Evolutionary conservation across 2,113 vertebrate species (phyloP).

Genomic region (Haemorhous mexicanus): DNA sequence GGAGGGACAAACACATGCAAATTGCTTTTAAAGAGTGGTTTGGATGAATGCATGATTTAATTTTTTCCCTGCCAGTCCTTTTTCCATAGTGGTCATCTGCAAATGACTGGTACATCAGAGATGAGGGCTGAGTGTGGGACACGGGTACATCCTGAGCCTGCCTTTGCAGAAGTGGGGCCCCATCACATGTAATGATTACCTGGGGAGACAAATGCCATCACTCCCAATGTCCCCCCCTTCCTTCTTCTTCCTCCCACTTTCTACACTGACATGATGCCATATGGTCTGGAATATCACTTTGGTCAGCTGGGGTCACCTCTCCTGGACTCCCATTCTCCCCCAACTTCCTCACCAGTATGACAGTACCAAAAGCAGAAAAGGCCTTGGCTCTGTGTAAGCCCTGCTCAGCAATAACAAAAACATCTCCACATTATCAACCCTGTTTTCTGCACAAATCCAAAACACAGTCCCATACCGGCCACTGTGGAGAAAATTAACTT

Average conservation of each 20-base stretch:
- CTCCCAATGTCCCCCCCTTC: fast-evolving
- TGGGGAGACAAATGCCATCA: not conserved
- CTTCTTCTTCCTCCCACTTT: not conserved
- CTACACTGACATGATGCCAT: not conserved
- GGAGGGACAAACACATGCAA: not conserved
- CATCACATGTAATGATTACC: not conserved
- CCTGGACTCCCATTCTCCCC: not conserved
- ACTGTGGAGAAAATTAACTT: not conserved
- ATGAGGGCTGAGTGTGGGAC: not conserved
- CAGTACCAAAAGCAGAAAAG: not conserved
- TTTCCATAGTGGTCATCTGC: not conserved
- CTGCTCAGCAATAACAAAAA: not conserved
- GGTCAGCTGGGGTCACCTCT: not conserved
- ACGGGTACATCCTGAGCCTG: fast-evolving
- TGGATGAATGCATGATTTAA: not conserved
- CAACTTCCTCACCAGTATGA: fast-evolving
- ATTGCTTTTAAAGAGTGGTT: not conserved
- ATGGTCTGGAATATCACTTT: not conserved
- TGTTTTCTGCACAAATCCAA: not conserved
- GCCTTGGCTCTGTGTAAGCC: not conserved
- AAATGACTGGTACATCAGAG: not conserved
- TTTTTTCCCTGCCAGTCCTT: not conserved
- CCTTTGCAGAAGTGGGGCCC: fast-evolving
- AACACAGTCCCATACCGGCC: not conserved
- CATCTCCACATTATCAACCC: fast-evolving